Conservation (phyloP, 2,888 invertebrate species). For the Dasypolia templi region DNA sequence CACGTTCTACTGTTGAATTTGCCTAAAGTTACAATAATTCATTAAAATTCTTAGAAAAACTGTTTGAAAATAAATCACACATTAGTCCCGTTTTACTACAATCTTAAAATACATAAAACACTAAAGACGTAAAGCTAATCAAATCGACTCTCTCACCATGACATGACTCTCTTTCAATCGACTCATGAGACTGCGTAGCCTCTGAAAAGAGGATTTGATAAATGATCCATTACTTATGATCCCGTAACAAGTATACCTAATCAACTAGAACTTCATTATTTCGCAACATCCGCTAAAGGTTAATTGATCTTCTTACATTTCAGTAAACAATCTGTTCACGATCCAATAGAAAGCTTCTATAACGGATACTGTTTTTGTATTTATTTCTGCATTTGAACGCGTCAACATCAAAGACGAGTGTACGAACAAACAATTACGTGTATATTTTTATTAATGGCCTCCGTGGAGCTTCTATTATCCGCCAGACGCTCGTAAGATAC, state of each 20-base stretch:
- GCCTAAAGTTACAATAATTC: background rate
- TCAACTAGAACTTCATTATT: constrained; percentile 60
- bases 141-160: too few relatives aligned
- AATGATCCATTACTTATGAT: constrained; percentile 27
- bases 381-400: constrained; percentile 39
- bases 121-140: constrained; percentile 2
- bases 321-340: constrained; percentile 67
- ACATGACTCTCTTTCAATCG: too few relatives aligned
- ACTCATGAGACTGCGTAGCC: background rate
- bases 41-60: background rate
- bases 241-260: constrained; percentile 1
- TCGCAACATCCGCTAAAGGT: constrained; percentile 65
- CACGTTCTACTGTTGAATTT: background rate
- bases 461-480: constrained; percentile 65
- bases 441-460: constrained; percentile 70
- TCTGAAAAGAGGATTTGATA: constrained; percentile 16
- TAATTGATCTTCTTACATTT: constrained; percentile 78
- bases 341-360: constrained; percentile 37
- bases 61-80: background rate
- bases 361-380: constrained; percentile 41
- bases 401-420: constrained; percentile 43
- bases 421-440: constrained; percentile 65
- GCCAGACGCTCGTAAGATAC: constrained; percentile 63
- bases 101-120: background rate
- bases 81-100: background rate